Conservation (phyloP, 2,113 vertebrate species). For the Cercocebus atys region DNA sequence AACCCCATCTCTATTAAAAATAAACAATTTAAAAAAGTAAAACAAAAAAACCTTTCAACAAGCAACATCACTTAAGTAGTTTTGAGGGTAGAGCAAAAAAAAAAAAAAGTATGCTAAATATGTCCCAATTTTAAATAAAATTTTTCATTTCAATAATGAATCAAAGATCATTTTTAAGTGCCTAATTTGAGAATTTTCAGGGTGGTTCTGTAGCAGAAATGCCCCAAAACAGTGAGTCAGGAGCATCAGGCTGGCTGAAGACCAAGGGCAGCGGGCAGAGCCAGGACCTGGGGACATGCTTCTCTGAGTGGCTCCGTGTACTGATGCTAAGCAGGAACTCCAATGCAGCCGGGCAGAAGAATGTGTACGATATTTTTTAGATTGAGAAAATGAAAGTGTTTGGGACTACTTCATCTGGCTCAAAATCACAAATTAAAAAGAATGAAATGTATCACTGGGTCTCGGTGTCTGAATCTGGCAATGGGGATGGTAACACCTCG, state of each 20-base stretch:
- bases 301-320: background rate
- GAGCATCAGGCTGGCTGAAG: background rate
- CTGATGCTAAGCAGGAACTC: too few relatives aligned
- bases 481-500: background rate
- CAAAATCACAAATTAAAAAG: background rate
- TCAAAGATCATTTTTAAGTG: background rate
- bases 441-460: background rate
- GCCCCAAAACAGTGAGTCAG: background rate
- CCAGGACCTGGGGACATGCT: fast-evolving
- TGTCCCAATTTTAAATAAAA: background rate
- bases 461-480: background rate
- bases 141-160: background rate
- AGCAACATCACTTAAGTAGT: background rate
- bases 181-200: background rate
- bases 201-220: background rate
- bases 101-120: background rate
- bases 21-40: too few relatives aligned
- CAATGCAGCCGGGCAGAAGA: background rate
- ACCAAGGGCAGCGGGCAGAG: background rate
- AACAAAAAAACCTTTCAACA: background rate
- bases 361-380: background rate
- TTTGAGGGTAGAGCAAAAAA: background rate
- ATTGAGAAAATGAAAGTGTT: background rate
- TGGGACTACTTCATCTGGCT: background rate
- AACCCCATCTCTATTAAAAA: too few relatives aligned